Conservation (phyloP, 2,888 invertebrate species). For the Caenorhabditis sulstoni region DNA sequence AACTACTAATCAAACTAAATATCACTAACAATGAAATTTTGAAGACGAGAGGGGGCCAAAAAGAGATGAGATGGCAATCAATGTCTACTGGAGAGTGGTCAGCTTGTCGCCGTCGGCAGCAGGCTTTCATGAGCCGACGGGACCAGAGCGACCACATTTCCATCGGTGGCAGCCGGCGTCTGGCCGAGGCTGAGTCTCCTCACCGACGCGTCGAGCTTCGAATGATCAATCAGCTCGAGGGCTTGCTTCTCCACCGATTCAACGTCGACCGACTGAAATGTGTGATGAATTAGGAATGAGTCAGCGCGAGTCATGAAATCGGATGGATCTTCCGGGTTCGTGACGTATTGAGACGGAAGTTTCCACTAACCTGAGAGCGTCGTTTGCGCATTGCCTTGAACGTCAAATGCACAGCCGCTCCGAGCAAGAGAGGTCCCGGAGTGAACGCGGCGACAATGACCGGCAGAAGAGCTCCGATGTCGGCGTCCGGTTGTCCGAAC, state of each 20-base stretch:
- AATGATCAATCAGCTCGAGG: slow-evolving; percentile 36
- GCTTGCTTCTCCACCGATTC: slow-evolving; percentile 37
- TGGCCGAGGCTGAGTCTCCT: too few species aligned
- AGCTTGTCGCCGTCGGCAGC: too few species aligned
- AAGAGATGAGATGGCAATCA: too few species aligned
- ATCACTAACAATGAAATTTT: too few species aligned
- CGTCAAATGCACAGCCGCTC: slow-evolving; percentile 76
- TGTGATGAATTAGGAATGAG: background rate
- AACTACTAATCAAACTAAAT: too few species aligned
- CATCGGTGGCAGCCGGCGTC: too few species aligned
- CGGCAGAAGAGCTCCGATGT: slow-evolving; percentile 86
- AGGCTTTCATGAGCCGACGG: too few species aligned
- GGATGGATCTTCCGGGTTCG: too few species aligned
- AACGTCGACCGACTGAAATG: slow-evolving; percentile 15
- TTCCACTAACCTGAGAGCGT: slow-evolving; percentile 37
- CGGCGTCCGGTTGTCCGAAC: slow-evolving; percentile 80
- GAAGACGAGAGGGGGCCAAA: too few species aligned
- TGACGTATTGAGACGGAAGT: background rate
- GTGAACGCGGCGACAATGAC: slow-evolving; percentile 95
- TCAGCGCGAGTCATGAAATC: background rate
- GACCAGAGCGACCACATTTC: too few species aligned
- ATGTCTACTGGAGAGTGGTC: too few species aligned
- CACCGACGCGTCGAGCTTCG: background rate
- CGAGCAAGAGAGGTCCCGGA: slow-evolving; percentile 87
- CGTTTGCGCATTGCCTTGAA: slow-evolving; percentile 69